Percentiles rank a stretch among this genome's conserved stretches.
Evolutionary conservation across 2,113 vertebrate species (phyloP).

Genomic region (Chaenocephalus aceratus): DNA sequence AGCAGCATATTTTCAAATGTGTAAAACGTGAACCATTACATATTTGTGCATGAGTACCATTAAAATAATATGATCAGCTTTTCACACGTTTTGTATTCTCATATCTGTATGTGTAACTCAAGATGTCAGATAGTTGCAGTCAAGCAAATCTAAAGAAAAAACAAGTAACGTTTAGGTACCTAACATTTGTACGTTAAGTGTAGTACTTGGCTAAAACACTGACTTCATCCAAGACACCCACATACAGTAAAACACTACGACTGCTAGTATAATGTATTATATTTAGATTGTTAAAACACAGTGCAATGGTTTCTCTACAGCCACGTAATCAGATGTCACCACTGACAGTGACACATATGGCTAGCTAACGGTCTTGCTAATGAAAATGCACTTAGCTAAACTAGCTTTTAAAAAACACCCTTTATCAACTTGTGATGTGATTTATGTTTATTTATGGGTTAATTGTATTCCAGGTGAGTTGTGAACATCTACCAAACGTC

Average conservation of each 20-base stretch:
- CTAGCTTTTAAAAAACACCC: background rate
- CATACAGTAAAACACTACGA: no score
- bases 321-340: conserved; percentile 12
- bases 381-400: background rate
- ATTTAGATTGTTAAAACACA: no score
- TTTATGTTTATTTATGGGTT: background rate
- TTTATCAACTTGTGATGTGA: rapidly evolving
- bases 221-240: background rate
- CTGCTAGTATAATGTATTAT: no score
- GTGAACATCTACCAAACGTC: background rate
- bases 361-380: background rate
- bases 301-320: background rate
- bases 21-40: background rate
- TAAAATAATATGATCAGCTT: background rate
- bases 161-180: no score
- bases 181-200: background rate
- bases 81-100: background rate
- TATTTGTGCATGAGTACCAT: background rate
- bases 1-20: background rate
- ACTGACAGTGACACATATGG: background rate
- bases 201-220: background rate
- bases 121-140: background rate
- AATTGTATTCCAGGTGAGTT: background rate
- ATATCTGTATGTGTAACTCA: background rate
- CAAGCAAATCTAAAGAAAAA: no score